Evolutionary conservation across 2,888 invertebrate genomes (phyloP).

Genomic region (Drosophila fungiperda): DNA sequence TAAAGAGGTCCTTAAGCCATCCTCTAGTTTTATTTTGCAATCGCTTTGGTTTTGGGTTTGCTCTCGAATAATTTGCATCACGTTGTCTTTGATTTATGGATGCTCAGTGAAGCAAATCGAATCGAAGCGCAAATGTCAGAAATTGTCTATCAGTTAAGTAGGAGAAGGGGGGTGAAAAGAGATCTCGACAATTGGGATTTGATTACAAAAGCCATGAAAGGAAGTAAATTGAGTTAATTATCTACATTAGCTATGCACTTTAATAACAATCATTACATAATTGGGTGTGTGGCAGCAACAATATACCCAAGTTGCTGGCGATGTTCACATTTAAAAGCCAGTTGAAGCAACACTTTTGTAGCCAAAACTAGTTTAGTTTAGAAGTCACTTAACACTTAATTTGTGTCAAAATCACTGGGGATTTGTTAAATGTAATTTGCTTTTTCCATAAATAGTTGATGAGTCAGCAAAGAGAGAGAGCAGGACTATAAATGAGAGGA

Average conservation of each 20-base stretch:
- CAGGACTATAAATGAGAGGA: background rate
- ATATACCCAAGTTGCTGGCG: conserved; percentile 5
- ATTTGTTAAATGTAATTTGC: conserved; percentile 25
- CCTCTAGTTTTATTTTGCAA: conserved; percentile 15
- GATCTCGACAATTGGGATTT: background rate
- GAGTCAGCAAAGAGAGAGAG: background rate
- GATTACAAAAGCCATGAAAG: conserved; percentile 24
- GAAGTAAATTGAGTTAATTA: conserved; percentile 45
- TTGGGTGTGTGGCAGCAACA: background rate
- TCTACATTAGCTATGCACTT: conserved; percentile 20
- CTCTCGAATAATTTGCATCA: conserved; percentile 53
- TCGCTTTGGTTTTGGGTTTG: conserved; percentile 2
- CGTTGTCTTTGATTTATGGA: conserved; percentile 66
- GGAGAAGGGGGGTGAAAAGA: background rate
- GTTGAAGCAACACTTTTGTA: conserved; percentile 9
- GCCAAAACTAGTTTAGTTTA: conserved; percentile 7
- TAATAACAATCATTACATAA: conserved; percentile 5
- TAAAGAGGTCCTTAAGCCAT: conserved; percentile 43
- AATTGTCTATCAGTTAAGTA: conserved; percentile 29
- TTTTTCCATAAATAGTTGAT: conserved; percentile 33
- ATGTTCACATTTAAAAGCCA: conserved; percentile 2
- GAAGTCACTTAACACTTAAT: conserved; percentile 21
- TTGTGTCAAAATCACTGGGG: conserved; percentile 26
- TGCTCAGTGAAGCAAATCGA: conserved; percentile 38
- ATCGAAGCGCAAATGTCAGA: conserved; percentile 37